Conservation (phyloP, 2,888 invertebrate species). For the Acleris cristana region DNA sequence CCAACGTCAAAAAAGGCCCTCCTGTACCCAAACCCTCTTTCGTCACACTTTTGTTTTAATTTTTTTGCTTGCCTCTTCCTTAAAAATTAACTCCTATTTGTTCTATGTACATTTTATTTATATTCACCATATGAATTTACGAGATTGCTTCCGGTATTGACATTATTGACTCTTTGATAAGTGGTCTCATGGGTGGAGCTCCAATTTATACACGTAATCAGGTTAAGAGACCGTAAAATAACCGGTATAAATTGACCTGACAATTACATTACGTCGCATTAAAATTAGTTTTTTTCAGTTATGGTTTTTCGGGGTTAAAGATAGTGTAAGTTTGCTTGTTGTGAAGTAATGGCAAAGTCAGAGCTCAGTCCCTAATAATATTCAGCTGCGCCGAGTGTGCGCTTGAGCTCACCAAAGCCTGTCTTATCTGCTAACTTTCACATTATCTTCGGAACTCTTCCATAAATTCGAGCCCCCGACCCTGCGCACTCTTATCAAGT, state of each 20-base stretch:
- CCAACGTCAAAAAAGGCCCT: constrained; percentile 12
- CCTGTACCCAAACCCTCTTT: constrained; percentile 1
- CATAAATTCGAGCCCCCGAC: constrained; percentile 72
- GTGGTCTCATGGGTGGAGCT: constrained; percentile 10
- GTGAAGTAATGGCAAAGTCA: constrained; percentile 55
- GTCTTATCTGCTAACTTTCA: constrained; percentile 78
- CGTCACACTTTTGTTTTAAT: constrained; percentile 6
- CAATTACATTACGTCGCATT: not conserved
- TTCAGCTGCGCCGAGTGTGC: constrained; percentile 59
- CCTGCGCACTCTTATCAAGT: constrained; percentile 77
- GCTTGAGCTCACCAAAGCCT: constrained; percentile 64
- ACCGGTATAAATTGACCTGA: not conserved
- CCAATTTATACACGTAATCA: constrained; percentile 18
- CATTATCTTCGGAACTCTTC: constrained; percentile 75
- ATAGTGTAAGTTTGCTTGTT: not conserved
- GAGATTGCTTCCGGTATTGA: constrained; percentile 10
- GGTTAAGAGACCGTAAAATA: constrained; percentile 18
- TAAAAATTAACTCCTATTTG: not conserved
- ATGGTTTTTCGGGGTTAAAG: not conserved
- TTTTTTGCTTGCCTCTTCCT: constrained; percentile 2
- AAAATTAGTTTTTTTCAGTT: constrained; percentile 24
- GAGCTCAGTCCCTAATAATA: constrained; percentile 54
- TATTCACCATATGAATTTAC: constrained; percentile 11
- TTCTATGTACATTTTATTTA: not conserved
- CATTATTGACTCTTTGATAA: constrained; percentile 19